phyloP scores from a whole-genome alignment of 37 sponge, comb jelly and placozoan species.

The Ianthella basta region DNA sequence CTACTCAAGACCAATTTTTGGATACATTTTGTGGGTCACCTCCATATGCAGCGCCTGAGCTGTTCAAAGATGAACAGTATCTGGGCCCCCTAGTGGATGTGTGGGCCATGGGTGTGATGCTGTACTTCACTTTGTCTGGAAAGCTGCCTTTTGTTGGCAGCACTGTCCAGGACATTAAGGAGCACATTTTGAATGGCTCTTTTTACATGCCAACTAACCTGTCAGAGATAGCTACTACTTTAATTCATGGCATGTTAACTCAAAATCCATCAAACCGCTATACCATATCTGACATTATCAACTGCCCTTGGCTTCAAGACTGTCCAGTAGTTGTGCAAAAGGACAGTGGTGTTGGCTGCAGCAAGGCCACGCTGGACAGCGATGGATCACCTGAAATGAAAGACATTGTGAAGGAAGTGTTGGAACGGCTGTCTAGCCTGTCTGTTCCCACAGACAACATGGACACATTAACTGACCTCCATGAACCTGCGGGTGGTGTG shows the following conservation, averaged over 20 bases:
- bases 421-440: background rate
- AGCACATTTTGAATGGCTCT: slow-evolving; percentile 60
- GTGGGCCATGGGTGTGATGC: slow-evolving; percentile 84
- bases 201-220: slow-evolving; percentile 57
- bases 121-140: slow-evolving; percentile 78
- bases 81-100: slow-evolving; percentile 77
- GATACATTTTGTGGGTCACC: slow-evolving; percentile 92
- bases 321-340: background rate
- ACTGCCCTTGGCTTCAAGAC: slow-evolving; percentile 37
- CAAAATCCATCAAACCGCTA: slow-evolving; percentile 29
- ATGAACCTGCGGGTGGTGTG: slow-evolving; percentile 8
- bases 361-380: background rate
- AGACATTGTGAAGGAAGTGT: slow-evolving; percentile 16
- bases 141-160: slow-evolving; percentile 71
- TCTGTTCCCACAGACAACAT: slow-evolving; percentile 29
- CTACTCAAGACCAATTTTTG: slow-evolving; percentile 28
- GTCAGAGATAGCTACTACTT: slow-evolving; percentile 4
- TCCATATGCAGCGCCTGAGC: slow-evolving; percentile 89
- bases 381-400: background rate
- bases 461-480: background rate
- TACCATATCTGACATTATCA: slow-evolving; percentile 7
- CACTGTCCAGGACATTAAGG: slow-evolving; percentile 66
- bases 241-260: slow-evolving; percentile 49
- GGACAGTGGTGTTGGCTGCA: background rate
- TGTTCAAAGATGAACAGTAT: slow-evolving; percentile 75